A percentile compares a stretch with the other conserved stretches of the same genome.
phyloP scores from a whole-genome alignment of 1,140 invertebrate genomes.

The Ceratina australensis region DNA sequence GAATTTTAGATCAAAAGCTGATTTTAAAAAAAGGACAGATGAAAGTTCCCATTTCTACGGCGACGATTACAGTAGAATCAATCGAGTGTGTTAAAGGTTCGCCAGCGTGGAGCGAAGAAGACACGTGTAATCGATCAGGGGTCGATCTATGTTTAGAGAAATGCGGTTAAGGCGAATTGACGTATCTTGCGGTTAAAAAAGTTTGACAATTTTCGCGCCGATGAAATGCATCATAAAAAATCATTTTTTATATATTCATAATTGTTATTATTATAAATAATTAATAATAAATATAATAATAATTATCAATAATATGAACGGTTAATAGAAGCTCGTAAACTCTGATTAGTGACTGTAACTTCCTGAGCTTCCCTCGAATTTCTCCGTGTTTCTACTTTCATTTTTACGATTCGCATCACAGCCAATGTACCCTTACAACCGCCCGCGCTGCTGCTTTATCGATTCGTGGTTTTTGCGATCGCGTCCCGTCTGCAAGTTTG shows the following conservation, averaged over 20 bases:
- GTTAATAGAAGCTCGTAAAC: too few relatives aligned
- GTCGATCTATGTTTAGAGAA: constrained; percentile 56
- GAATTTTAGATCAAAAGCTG: constrained; percentile 32
- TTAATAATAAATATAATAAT: too few relatives aligned
- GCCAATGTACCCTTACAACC: background rate
- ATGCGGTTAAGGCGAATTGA: background rate
- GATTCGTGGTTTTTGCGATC: constrained; percentile 12
- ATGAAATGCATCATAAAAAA: too few relatives aligned
- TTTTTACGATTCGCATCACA: too few relatives aligned
- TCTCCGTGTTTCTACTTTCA: too few relatives aligned
- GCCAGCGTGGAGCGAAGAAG: constrained; percentile 25
- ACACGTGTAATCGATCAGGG: constrained; percentile 57
- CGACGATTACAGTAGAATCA: constrained; percentile 46
- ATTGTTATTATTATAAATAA: too few relatives aligned
- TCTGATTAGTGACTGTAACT: too few relatives aligned
- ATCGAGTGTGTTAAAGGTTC: constrained; percentile 49
- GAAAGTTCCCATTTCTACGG: constrained; percentile 31
- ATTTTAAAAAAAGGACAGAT: constrained; percentile 44
- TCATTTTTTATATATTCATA: too few relatives aligned
- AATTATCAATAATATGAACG: too few relatives aligned
- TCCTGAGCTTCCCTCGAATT: too few relatives aligned
- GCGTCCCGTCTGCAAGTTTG: background rate
- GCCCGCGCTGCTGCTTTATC: background rate
- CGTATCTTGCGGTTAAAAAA: background rate
- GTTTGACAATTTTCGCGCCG: too few relatives aligned